A percentile compares a stretch with the other conserved stretches of the same genome.
Evolutionary conservation across 2,113 vertebrate genomes (phyloP).

Genomic region (Cynopterus brachyotis): DNA sequence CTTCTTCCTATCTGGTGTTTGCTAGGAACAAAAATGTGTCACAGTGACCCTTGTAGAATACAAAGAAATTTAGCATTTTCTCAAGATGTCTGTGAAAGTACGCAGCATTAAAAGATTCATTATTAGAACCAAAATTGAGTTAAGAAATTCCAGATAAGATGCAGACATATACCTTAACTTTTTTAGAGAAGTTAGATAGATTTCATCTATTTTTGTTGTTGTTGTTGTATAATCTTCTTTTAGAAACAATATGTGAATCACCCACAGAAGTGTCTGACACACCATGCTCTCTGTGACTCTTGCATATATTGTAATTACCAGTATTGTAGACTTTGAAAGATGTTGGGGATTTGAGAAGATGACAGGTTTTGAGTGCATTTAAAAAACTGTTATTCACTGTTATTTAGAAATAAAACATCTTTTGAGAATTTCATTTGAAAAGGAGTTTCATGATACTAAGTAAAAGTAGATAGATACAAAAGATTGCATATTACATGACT

Average conservation of each 20-base stretch:
- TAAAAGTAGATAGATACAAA: background rate
- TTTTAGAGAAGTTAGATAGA: background rate
- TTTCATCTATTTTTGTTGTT: background rate
- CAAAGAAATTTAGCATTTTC: background rate
- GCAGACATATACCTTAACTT: background rate
- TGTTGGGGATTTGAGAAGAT: background rate
- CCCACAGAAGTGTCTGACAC: background rate
- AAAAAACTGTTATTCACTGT: background rate
- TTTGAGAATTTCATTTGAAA: background rate
- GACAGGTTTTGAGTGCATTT: background rate
- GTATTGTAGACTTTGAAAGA: background rate
- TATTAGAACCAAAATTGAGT: background rate
- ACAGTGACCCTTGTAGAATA: background rate
- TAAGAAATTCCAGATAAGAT: background rate
- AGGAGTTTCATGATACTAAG: background rate
- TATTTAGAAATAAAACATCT: background rate
- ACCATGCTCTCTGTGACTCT: background rate
- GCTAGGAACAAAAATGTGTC: background rate
- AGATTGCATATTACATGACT: background rate
- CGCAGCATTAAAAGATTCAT: background rate
- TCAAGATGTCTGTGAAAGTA: background rate
- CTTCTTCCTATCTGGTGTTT: background rate
- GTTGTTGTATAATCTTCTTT: background rate
- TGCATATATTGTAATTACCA: background rate
- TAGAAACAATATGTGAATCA: background rate